Base-by-base conservation (phyloP, 2,888 invertebrate species). In the Callinectes sapidus region DNA sequence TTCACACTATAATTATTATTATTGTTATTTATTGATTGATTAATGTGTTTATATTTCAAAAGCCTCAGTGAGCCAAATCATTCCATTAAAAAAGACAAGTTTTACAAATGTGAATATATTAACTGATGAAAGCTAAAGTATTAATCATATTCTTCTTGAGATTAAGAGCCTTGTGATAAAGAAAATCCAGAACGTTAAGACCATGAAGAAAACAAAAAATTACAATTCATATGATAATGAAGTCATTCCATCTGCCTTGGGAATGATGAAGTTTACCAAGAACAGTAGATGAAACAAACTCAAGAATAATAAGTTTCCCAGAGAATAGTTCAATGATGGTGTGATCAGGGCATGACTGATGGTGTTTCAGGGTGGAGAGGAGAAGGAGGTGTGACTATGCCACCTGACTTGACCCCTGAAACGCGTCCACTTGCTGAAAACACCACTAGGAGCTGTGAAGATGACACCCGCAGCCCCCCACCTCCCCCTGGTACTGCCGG, bases 301-400 rank as follows among this genome's bases (percentile, higher is more conserved):
- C 81, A 81, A 35, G 35, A 81, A 35, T 81, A 81, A 81, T 35
- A 81, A 16, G 8, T 16, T 18, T 81, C 35, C 32, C 35, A 81
- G 35, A 18, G 28, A 81, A 14, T 16, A n/a, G 16, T 35, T 66
- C 23, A 66, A 42, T 89, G 89, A 77, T 89, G 89, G 89, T 89
- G 71, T 89, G 89, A 89, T 89, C 89, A 77, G 35, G 89, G 89
- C 71, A 48, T 89, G 89, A 89, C 77, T 77, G 91, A 35, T 89
- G 86, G 86, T 90, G 87, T 92, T 92, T 92, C 92, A 92, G 92
- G 90, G 90, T 92, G 92, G 92, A 87, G 87, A 87, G 77, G 86
- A 89, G 92, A 55, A 42, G 92, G 81, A 87, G 90, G 77, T 81
- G 77, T 87, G 87, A 89, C 48, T 87, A 92, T 92, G 92, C 90